phyloP scores from a whole-genome alignment of 2,797 vertebrate genomes.

The Oceanodroma leucorhoa region DNA sequence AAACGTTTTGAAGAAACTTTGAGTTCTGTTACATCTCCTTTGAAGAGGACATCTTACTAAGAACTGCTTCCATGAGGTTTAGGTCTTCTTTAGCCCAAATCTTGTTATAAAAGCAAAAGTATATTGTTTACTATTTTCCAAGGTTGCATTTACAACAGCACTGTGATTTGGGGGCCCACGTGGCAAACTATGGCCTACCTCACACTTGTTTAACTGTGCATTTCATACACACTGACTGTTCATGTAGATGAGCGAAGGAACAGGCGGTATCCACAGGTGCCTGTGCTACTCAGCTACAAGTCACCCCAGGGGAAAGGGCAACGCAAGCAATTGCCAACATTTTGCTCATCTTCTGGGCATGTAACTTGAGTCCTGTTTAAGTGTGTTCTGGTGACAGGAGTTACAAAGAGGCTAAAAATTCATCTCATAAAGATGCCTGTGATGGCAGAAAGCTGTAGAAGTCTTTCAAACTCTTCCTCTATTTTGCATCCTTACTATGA shows the following conservation, averaged over 20 bases:
- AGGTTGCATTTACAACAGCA: not conserved
- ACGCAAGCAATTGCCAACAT: accelerated
- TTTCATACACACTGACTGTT: not conserved
- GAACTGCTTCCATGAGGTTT: not conserved
- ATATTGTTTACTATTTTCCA: not conserved
- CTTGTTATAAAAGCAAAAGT: not conserved
- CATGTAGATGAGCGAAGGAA: accelerated
- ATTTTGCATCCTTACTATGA: not conserved
- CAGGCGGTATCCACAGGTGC: not conserved
- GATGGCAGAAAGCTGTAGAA: not conserved
- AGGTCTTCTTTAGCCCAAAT: not conserved
- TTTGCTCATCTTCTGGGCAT: not conserved
- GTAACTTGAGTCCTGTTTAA: not conserved
- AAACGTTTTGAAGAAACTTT: not conserved
- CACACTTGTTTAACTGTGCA: not conserved
- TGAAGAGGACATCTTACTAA: not conserved
- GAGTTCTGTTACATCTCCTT: not conserved
- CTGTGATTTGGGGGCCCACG: not conserved
- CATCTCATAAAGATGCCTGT: not conserved
- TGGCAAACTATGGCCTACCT: not conserved
- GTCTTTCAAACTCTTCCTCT: not conserved
- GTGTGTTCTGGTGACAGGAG: not conserved
- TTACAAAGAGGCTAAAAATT: not conserved
- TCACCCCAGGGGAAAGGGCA: not conserved
- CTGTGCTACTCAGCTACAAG: not conserved